Percentiles rank a stretch among this genome's conserved stretches.
Conservation (phyloP, 2,888 invertebrate genomes). For the Prenolepis imparis region DNA sequence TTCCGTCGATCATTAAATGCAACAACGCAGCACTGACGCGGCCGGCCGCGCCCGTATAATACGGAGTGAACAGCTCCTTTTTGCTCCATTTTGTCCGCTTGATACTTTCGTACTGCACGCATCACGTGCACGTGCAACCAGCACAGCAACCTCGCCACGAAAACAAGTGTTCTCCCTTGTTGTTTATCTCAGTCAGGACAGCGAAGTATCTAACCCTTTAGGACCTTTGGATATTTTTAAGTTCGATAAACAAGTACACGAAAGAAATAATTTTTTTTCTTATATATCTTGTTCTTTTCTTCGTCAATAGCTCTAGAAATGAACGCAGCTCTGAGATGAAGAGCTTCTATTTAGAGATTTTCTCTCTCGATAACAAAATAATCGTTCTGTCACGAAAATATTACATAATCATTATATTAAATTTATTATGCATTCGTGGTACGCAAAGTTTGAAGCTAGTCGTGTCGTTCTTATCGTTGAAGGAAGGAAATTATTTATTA, state of each 20-base stretch:
- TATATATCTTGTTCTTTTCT: neutral
- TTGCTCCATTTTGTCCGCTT: conserved; percentile 28
- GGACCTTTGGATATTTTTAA: conserved; percentile 50
- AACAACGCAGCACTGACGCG: conserved; percentile 28
- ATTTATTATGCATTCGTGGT: neutral
- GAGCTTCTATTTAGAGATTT: neutral
- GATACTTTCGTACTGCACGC: conserved; percentile 44
- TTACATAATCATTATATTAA: neutral
- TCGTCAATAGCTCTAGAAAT: neutral
- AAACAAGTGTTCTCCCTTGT: conserved; percentile 45
- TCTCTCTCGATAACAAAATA: neutral
- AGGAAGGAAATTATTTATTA: neutral
- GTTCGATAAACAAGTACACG: conserved; percentile 21
- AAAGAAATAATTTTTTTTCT: neutral
- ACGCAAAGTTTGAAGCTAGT: neutral
- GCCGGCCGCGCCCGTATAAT: conserved; percentile 40
- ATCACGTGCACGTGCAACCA: conserved; percentile 38
- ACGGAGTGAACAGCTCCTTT: conserved; percentile 22
- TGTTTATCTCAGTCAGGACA: conserved; percentile 40
- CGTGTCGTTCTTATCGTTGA: neutral
- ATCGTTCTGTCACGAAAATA: neutral
- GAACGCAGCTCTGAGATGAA: neutral
- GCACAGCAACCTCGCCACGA: conserved; percentile 22
- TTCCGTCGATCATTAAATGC: conserved; percentile 48
- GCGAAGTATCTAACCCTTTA: conserved; percentile 46